These are phyloP conservation scores for Cygnus olor DNA, from an alignment of 2,797 vertebrate species.

Conservation along the genomic window DNA sequence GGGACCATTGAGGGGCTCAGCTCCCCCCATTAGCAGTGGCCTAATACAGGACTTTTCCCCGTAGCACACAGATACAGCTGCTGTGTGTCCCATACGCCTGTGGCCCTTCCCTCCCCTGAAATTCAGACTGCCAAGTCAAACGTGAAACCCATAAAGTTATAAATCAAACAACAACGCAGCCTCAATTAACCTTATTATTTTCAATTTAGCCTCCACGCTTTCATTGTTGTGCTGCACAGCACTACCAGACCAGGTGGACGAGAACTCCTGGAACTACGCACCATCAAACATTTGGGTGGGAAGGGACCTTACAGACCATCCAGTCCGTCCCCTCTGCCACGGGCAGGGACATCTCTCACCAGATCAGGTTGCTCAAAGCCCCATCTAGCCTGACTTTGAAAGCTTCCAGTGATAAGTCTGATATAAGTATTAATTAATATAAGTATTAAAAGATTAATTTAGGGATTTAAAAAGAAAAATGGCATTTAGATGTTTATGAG, in stretches of 20 bases:
- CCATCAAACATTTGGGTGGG: neutral
- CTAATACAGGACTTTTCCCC: neutral
- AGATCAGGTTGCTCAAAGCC: neutral
- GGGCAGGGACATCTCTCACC: neutral
- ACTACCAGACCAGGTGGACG: neutral
- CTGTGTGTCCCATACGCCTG: accelerated
- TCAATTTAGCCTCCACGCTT: neutral
- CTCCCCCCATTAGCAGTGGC: neutral
- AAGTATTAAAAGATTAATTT: neutral
- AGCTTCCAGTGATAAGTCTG: neutral
- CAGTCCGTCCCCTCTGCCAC: neutral
- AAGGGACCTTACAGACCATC: neutral
- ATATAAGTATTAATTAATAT: neutral
- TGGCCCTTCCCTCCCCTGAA: neutral
- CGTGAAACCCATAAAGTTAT: neutral
- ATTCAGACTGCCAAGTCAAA: neutral
- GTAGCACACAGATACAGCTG: accelerated
- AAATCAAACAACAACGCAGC: neutral
- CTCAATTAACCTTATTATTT: neutral
- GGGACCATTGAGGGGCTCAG: neutral
- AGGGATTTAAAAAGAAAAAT: neutral
- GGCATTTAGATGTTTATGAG: neutral
- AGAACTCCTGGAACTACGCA: neutral
- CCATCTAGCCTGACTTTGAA: neutral
- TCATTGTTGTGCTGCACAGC: neutral